These are phyloP conservation scores for Nebria salina DNA, from an alignment of 2,888 invertebrate species.

Conservation along the genomic window DNA sequence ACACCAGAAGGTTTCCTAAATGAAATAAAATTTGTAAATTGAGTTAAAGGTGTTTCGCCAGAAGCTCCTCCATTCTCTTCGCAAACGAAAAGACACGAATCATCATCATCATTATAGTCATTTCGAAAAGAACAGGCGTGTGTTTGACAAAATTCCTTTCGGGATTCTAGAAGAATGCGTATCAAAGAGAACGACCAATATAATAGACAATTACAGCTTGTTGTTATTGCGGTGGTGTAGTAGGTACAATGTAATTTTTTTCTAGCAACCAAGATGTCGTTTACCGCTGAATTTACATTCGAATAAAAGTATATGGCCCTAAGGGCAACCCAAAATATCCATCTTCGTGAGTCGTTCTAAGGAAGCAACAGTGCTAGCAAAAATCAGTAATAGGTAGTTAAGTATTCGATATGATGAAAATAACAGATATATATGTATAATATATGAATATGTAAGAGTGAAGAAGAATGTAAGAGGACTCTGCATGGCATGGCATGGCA, in stretches of 20 bases:
- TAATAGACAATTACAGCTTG: neutral
- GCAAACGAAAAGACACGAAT: no score
- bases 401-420: no score
- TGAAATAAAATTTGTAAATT: neutral
- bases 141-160: no score
- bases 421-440: no score
- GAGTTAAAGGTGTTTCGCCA: no score
- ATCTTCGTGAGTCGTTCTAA: neutral
- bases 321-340: conserved; percentile 10
- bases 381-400: no score
- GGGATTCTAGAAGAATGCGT: no score
- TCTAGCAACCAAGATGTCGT: conserved; percentile 27
- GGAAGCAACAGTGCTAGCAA: neutral
- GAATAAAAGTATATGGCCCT: conserved; percentile 33
- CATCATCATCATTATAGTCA: neutral
- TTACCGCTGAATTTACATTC: conserved; percentile 42
- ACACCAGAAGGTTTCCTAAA: neutral
- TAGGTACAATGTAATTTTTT: conserved; percentile 23
- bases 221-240: conserved; percentile 1
- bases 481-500: no score
- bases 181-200: neutral
- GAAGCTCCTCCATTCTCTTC: neutral
- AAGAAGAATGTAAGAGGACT: no score
- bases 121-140: neutral
- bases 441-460: no score